These are phyloP conservation scores for Parazoanthus darwini DNA, from an alignment of 92 coral and sea anemone genomes.

Conservation along the genomic window DNA sequence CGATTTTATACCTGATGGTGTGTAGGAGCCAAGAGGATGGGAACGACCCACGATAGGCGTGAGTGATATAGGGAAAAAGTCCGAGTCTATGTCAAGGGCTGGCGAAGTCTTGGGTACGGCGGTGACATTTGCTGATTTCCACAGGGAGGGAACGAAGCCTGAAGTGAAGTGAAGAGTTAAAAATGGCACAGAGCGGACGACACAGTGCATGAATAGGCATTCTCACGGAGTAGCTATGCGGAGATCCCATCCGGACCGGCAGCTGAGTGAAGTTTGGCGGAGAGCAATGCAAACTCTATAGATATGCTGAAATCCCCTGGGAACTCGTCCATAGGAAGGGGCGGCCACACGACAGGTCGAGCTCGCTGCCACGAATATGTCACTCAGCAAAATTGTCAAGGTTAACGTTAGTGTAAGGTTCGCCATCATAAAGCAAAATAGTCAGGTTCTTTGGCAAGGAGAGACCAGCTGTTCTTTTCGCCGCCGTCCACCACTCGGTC, in stretches of 20 bases:
- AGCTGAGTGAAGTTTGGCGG: background rate
- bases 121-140: background rate
- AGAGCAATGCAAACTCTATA: constrained; percentile 36
- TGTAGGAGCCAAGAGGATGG: constrained; percentile 34
- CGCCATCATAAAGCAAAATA: constrained; percentile 20
- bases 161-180: constrained; percentile 24
- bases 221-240: constrained; percentile 35
- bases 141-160: background rate
- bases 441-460: constrained; percentile 15
- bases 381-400: constrained; percentile 41
- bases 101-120: background rate
- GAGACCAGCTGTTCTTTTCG: constrained; percentile 19
- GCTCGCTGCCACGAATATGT: constrained; percentile 31
- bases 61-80: no score
- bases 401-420: background rate
- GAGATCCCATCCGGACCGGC: constrained; percentile 39
- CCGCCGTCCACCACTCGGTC: background rate
- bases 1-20: background rate
- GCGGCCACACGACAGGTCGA: constrained; percentile 25
- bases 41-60: constrained; percentile 1
- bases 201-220: constrained; percentile 26
- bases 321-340: constrained; percentile 43
- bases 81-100: no score
- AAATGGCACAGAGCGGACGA: constrained; percentile 26
- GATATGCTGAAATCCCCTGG: constrained; percentile 38